These are phyloP conservation scores for Erpobdella octoculata DNA, from an alignment of 2,888 invertebrate genomes.

Conservation along the genomic window DNA sequence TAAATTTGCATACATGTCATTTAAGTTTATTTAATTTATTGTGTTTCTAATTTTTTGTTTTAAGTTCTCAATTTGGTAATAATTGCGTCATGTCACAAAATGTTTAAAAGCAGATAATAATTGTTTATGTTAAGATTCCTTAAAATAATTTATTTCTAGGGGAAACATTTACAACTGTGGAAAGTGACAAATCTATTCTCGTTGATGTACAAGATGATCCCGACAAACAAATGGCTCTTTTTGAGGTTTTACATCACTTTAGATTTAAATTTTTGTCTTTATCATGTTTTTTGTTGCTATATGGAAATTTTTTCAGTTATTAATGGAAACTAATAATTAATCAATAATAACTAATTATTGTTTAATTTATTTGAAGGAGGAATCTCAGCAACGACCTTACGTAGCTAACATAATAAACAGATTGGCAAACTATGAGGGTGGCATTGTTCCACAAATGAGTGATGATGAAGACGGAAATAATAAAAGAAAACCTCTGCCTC, in stretches of 20 bases:
- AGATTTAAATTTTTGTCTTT: background rate
- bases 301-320: background rate
- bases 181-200: slow-evolving; percentile 24
- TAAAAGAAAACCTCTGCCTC: slow-evolving; percentile 15
- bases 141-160: background rate
- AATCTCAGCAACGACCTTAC: slow-evolving; percentile 79
- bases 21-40: background rate
- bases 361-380: slow-evolving; percentile 53
- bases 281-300: background rate
- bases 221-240: slow-evolving; percentile 28
- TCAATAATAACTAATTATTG: background rate
- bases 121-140: background rate
- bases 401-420: slow-evolving; percentile 80
- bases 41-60: background rate
- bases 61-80: background rate
- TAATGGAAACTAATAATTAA: background rate
- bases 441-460: slow-evolving; percentile 69
- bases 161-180: slow-evolving; percentile 10
- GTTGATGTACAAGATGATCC: slow-evolving; percentile 15
- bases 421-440: slow-evolving; percentile 81
- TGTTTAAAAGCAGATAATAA: background rate
- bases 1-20: no score
- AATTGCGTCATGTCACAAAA: background rate
- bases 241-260: slow-evolving; percentile 17
- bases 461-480: slow-evolving; percentile 31